A percentile compares a stretch with the other conserved stretches of the same genome.
These are phyloP conservation scores for Sphaerophoria rueppellii DNA, from an alignment of 2,888 invertebrate genomes.

Conservation along the genomic window DNA sequence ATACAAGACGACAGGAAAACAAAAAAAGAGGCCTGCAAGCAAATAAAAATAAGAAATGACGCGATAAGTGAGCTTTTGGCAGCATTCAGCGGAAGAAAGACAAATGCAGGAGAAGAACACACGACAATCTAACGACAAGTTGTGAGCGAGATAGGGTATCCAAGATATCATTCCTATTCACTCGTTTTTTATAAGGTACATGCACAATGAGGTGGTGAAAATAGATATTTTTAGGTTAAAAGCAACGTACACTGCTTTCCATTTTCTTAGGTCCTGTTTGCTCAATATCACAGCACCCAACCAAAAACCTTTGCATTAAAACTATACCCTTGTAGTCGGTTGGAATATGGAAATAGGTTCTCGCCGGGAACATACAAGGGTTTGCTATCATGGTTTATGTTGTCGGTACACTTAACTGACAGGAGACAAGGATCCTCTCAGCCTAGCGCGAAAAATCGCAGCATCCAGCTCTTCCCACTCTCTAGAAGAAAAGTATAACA, in stretches of 20 bases:
- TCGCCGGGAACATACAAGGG: slow-evolving; percentile 8
- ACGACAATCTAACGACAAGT: slow-evolving; percentile 38
- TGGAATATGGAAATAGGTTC: background rate
- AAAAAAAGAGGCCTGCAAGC: slow-evolving; percentile 55
- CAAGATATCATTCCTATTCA: background rate
- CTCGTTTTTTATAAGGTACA: slow-evolving; percentile 36
- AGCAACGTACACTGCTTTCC: slow-evolving; percentile 16
- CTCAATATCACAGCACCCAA: slow-evolving; percentile 4
- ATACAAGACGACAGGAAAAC: background rate
- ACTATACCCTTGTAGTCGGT: slow-evolving; percentile 17
- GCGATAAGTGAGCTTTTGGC: slow-evolving; percentile 71
- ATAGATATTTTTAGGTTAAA: slow-evolving; percentile 50
- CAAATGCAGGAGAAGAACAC: slow-evolving; percentile 1
- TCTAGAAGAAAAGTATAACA: slow-evolving; percentile 44
- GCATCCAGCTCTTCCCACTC: slow-evolving; percentile 11
- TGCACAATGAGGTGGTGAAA: slow-evolving; percentile 28
- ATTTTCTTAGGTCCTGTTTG: slow-evolving; percentile 16
- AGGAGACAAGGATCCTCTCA: slow-evolving; percentile 56
- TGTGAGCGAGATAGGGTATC: slow-evolving; percentile 9
- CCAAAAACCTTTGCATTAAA: slow-evolving; percentile 51
- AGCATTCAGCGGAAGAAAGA: slow-evolving; percentile 40
- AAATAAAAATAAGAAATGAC: slow-evolving; percentile 70
- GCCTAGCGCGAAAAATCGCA: slow-evolving; percentile 42
- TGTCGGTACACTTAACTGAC: slow-evolving; percentile 69
- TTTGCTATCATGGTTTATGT: slow-evolving; percentile 57